Conservation (phyloP, 37 sponge, comb jelly and placozoan species). For the Agelas oroides region DNA sequence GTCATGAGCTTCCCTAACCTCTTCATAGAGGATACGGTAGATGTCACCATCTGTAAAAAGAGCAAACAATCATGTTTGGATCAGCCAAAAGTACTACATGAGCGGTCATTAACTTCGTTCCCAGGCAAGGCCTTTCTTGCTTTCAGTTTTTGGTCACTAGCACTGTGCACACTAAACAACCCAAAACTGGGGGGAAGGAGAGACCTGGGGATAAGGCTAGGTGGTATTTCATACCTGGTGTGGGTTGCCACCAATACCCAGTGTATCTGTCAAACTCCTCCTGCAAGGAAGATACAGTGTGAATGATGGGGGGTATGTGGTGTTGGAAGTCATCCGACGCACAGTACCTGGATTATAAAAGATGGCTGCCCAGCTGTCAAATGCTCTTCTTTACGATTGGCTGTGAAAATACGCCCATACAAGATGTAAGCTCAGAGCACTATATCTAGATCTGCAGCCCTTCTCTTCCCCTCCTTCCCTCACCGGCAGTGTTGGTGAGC, state of each 20-base stretch:
- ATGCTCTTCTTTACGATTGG: constrained; percentile 2
- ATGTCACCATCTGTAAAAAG: constrained; percentile 32
- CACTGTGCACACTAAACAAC: too few relatives aligned
- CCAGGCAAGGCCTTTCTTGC: too few relatives aligned
- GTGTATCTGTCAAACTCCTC: constrained; percentile 84
- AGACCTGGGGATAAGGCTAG: too few relatives aligned
- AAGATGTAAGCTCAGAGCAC: not conserved
- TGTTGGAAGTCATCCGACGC: not conserved
- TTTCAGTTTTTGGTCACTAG: too few relatives aligned
- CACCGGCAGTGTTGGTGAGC: constrained; percentile 51
- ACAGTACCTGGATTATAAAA: constrained; percentile 46
- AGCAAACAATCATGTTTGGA: too few relatives aligned
- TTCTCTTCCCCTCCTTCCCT: not conserved
- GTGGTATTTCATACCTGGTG: too few relatives aligned
- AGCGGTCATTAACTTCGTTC: too few relatives aligned
- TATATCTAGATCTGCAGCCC: too few relatives aligned
- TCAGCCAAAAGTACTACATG: too few relatives aligned
- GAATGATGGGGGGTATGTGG: not conserved
- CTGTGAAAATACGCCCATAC: not conserved
- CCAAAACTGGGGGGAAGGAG: too few relatives aligned
- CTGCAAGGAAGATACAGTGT: not conserved
- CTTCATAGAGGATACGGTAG: constrained; percentile 70
- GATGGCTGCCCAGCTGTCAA: constrained; percentile 52
- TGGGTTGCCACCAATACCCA: constrained; percentile 84
- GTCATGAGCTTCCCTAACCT: constrained; percentile 26